Evolutionary conservation across 2,797 vertebrate species (phyloP).

Genomic region (Bradypodion pumilum): DNA sequence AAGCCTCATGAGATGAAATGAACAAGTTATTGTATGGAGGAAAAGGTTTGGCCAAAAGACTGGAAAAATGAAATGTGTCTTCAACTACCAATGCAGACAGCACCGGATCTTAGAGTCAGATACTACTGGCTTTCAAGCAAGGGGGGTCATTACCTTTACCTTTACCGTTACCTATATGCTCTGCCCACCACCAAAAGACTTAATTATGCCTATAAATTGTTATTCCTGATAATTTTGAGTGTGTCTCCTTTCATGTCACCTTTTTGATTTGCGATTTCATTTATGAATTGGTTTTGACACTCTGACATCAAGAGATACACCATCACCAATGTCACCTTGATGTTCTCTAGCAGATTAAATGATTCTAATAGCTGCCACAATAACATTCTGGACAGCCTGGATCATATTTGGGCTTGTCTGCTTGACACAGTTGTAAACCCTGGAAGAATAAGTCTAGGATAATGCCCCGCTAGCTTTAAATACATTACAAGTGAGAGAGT

Average conservation of each 20-base stretch:
- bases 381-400: slow-evolving; percentile 83
- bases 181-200: background rate
- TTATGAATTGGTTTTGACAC: slow-evolving; percentile 48
- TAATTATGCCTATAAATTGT: fast-evolving
- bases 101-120: too few relatives aligned
- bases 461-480: slow-evolving; percentile 83
- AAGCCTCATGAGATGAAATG: background rate
- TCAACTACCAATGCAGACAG: background rate
- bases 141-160: too few relatives aligned
- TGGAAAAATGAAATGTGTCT: background rate
- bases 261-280: background rate
- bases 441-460: slow-evolving; percentile 87
- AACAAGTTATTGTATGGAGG: background rate
- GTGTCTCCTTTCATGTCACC: background rate
- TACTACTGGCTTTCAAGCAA: too few relatives aligned
- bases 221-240: slow-evolving; percentile 4
- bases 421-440: slow-evolving; percentile 91
- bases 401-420: slow-evolving; percentile 89
- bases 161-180: fast-evolving
- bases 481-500: slow-evolving; percentile 88
- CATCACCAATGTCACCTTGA: slow-evolving; percentile 90
- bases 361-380: slow-evolving; percentile 82
- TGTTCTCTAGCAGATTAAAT: slow-evolving; percentile 83
- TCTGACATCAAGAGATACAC: slow-evolving; percentile 76
- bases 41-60: background rate